A percentile compares a stretch with the other conserved stretches of the same genome.
Conservation (phyloP, 2,113 vertebrate genomes). For the Sylvietta virens region DNA sequence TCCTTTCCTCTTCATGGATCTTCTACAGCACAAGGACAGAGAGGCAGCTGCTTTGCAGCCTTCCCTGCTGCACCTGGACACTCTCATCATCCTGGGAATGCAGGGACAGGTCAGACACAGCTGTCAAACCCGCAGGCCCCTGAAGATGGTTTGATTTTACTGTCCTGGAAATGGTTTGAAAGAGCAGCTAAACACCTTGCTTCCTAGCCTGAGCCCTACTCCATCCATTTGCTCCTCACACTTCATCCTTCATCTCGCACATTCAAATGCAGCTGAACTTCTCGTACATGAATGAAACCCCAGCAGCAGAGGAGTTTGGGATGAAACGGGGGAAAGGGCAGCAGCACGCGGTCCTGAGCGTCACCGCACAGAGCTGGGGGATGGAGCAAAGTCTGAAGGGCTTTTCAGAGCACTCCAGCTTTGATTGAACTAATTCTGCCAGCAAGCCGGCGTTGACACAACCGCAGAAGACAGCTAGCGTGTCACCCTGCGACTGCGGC, state of each 20-base stretch:
- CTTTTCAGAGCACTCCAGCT: background rate
- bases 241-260: background rate
- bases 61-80: rapidly evolving
- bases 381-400: background rate
- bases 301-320: background rate
- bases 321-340: background rate
- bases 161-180: background rate
- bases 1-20: background rate
- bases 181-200: background rate
- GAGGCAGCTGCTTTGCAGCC: background rate
- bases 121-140: background rate
- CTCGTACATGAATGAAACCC: background rate
- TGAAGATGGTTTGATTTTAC: background rate
- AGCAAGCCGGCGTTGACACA: background rate
- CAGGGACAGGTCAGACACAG: background rate
- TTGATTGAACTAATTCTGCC: slow-evolving; percentile 38
- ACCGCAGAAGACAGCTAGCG: slow-evolving; percentile 5
- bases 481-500: background rate
- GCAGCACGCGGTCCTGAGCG: background rate
- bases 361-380: background rate
- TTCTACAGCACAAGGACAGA: background rate
- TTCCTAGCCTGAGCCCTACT: background rate
- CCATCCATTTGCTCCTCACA: background rate
- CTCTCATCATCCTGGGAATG: background rate
- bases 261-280: background rate